Evolutionary conservation across 2,888 invertebrate species (phyloP), one percentile per base, ranked within the genome.

Genomic region (Xanthia icteritia): DNA sequence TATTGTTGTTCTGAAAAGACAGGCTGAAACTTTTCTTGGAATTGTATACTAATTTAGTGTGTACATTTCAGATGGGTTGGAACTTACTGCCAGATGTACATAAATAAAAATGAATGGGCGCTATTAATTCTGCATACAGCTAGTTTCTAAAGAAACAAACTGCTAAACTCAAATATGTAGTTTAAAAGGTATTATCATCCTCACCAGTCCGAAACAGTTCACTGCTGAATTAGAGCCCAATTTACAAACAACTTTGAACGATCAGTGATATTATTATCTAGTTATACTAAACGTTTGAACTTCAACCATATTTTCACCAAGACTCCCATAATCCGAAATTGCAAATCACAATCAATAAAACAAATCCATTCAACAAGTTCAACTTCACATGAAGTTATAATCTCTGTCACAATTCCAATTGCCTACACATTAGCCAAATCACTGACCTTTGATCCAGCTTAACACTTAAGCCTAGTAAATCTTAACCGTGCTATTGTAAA

Each of bases 401-500:
- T 39, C 56, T 56, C n/a, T 27, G 36, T 4, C 23, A 61, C 73
- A 66, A 51, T 69, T 68, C 65, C 56, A 78, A 79, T 83, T 68
- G 73, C 42, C 51, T 84, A 83, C 70, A 83, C 31, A 84, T 86
- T 83, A 84, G 58, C 79, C 73, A 82, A 83, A 80, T 81, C 79
- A 75, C 67, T 83, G 75, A 78, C 79, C 80, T 83, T 81, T 88
- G 83, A 79, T 79, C 74, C 71, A 68, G 86, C 80, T 88, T 85
- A 88, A 86, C 89, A 87, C 79, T 84, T 85, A 89, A 89, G 83
- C 87, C 76, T 74, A 85, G 67, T 85, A 85, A 88, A 88, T 89
- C 86, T 89, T 86, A 87, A 86, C 80, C 82, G 77, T 78, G 83
- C 85, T 85, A 88, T 89, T 89, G 89, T 89, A 89, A 89, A 89